A percentile compares a stretch with the other conserved stretches of the same genome.
Conservation (phyloP, 2,797 vertebrate genomes). For the Rhincodon typus region DNA sequence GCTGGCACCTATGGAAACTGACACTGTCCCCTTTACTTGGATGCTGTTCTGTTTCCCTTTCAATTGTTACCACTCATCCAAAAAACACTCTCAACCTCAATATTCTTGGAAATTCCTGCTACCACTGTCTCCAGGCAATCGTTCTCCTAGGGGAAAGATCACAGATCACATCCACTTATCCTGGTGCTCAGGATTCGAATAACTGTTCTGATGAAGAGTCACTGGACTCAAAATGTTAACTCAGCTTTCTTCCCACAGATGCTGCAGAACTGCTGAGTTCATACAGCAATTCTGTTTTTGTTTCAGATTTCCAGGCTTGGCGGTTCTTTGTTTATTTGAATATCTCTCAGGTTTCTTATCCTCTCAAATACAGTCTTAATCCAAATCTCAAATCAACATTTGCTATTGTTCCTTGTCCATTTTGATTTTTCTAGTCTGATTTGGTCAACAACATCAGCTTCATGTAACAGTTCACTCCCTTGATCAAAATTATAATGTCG, state of each 20-base stretch:
- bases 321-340: too few relatives aligned
- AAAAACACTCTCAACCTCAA: neutral
- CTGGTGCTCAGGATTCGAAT: neutral
- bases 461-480: neutral
- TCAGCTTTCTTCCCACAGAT: too few relatives aligned
- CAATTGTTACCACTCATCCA: neutral
- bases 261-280: too few relatives aligned
- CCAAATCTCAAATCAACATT: neutral
- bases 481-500: neutral
- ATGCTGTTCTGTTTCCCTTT: neutral
- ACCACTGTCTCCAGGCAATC: neutral
- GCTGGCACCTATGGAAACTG: neutral
- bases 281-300: too few relatives aligned
- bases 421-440: neutral
- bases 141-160: neutral
- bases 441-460: neutral
- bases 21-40: neutral
- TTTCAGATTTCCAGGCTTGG: too few relatives aligned
- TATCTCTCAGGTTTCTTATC: neutral
- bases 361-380: neutral
- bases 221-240: too few relatives aligned
- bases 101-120: neutral
- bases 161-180: neutral
- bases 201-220: too few relatives aligned
- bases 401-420: neutral